Evolutionary conservation across 2,797 vertebrate genomes (phyloP), one percentile per base, ranked within the genome.

Genomic region (Pangasius mekongensis): DNA sequence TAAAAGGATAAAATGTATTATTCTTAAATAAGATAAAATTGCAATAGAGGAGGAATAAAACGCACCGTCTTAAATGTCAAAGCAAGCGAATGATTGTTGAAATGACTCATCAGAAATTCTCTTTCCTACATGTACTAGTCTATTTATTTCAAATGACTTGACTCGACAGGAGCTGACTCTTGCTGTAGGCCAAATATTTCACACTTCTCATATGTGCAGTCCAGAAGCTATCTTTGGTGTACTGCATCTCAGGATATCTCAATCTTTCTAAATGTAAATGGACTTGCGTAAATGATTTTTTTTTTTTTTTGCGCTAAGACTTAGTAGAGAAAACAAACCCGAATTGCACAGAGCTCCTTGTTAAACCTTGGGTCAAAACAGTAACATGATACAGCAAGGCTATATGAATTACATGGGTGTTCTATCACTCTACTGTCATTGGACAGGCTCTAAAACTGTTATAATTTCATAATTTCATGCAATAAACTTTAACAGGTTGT

Each of bases 151-250:
- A 22, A 49, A 30, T 30, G 60, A 64, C 36, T 62, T 16, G 58
- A 39, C 56, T 24, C 10, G 20, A 33, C 22, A 81, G 10, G 56
- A 82, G 33, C 30, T 13, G 30, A 36, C 77, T 5, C 52, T 77
- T 0, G 18, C 13, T 20, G 3, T 22, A 7, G 20, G 66, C 18
- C 52, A 73, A 11, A 58, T 58, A 74, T 39, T 67, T 80, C 20
- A 54, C 60, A n/a, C 76, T 67, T 81, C 76, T 87, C 86, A 67
- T 33, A 67, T 80, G 74, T 56, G 20, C 74, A 80, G 49, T 56
- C 30, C 64, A 69, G 33, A 67, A 54, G 20, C 67, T 64, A 87
- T 87, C 76, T 77, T 69, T 69, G 60, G 60, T 39, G 27, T 47
- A 2, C 47, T 27, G 47, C 13, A 2, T 67, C 13, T 87, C 64